These are phyloP conservation scores for Heterotilapia buettikoferi DNA, from an alignment of 2,113 vertebrate species.

Conservation along the genomic window DNA sequence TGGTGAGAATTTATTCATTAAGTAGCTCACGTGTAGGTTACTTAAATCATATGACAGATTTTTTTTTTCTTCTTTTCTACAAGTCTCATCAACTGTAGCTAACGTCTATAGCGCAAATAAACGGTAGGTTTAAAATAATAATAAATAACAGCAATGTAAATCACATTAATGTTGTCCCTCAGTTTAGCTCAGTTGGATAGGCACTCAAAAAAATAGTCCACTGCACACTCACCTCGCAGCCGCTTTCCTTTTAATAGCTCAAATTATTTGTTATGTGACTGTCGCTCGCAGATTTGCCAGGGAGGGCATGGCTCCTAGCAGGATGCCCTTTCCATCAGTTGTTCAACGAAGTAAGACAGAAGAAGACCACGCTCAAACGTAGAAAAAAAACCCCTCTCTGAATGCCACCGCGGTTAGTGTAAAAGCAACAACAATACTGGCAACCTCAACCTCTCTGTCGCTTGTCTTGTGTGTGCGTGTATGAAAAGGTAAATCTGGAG, in stretches of 20 bases:
- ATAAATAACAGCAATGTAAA: background rate
- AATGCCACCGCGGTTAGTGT: background rate
- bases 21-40: background rate
- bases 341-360: background rate
- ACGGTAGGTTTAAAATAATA: background rate
- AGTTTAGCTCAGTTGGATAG: background rate
- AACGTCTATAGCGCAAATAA: background rate
- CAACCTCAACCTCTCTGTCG: background rate
- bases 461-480: background rate
- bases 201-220: background rate
- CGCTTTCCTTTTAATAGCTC: background rate
- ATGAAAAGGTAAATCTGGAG: background rate
- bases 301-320: constrained; percentile 19
- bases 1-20: background rate
- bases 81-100: background rate
- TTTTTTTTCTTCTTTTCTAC: background rate
- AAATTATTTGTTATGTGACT: background rate
- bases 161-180: background rate
- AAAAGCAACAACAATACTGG: background rate
- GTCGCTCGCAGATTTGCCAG: background rate
- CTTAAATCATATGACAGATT: background rate
- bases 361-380: background rate
- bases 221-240: background rate
- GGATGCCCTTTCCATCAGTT: constrained; percentile 25
- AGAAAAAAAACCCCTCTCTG: background rate